Conservation (phyloP, 2,888 invertebrate species). For the Anorthoa munda region DNA sequence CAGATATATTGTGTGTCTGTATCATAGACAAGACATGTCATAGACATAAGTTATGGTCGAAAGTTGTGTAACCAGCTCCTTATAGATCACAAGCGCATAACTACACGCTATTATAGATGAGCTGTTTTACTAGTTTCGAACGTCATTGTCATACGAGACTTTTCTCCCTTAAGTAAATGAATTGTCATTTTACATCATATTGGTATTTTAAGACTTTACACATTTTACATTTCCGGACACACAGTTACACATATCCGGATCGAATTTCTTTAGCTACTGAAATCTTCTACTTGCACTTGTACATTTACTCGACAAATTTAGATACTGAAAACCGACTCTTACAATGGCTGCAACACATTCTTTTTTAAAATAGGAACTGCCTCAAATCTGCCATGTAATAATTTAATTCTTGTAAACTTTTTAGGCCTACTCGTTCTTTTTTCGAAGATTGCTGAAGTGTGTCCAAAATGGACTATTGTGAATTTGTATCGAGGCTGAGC, state of each 20-base stretch:
- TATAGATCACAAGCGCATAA: slow-evolving; percentile 36
- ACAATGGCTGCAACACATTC: neutral
- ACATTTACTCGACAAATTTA: no score
- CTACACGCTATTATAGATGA: slow-evolving; percentile 28
- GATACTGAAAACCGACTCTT: neutral
- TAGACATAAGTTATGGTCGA: slow-evolving; percentile 41
- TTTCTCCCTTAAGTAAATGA: neutral
- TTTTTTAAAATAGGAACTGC: neutral
- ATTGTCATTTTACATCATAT: neutral
- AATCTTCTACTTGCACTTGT: no score
- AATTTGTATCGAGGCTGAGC: neutral
- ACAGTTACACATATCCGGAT: no score
- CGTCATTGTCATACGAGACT: neutral
- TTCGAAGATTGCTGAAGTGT: slow-evolving; percentile 7
- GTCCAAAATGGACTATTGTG: slow-evolving; percentile 19
- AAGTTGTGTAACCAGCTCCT: slow-evolving; percentile 46
- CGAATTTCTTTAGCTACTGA: no score
- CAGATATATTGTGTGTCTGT: slow-evolving; percentile 24
- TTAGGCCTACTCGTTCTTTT: neutral
- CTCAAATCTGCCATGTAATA: neutral
- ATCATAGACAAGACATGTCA: slow-evolving; percentile 1
- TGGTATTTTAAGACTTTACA: no score
- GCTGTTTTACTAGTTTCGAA: neutral
- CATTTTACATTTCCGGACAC: no score
- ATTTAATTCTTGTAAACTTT: slow-evolving; percentile 3